Evolutionary conservation across 1,140 invertebrate species (phyloP).

Genomic region (Caenorhabditis latens): DNA sequence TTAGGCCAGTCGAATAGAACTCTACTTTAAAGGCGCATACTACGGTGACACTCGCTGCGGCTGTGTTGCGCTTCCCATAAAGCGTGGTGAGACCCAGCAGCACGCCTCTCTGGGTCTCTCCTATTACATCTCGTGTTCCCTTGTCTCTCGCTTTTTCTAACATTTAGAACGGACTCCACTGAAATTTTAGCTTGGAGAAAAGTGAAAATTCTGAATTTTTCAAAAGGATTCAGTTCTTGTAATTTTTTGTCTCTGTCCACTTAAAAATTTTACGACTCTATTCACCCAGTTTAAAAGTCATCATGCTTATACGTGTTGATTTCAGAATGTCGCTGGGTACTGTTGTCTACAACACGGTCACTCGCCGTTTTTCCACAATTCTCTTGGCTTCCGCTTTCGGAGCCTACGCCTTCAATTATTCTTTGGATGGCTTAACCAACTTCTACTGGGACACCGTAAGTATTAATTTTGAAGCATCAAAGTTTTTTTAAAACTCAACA

Average conservation of each 20-base stretch:
- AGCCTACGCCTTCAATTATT: constrained; percentile 64
- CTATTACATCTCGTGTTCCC: neutral
- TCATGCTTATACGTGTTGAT: neutral
- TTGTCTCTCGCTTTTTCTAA: neutral
- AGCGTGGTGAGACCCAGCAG: neutral
- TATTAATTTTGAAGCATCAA: constrained; percentile 5
- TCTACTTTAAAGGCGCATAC: neutral
- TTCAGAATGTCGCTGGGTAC: constrained; percentile 61
- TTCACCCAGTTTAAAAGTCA: neutral
- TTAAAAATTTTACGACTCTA: neutral
- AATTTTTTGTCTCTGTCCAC: neutral
- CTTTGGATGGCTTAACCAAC: constrained; percentile 62
- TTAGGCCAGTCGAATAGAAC: constrained; percentile 12
- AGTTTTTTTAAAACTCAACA: neutral
- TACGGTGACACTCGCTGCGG: constrained; percentile 22
- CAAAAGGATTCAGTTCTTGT: too few species aligned
- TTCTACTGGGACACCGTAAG: constrained; percentile 67
- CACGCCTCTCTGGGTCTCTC: neutral
- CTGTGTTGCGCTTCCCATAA: constrained; percentile 20
- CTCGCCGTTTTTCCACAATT: constrained; percentile 68
- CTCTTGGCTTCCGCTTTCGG: constrained; percentile 62
- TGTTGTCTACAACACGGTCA: constrained; percentile 61
- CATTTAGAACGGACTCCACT: too few species aligned
- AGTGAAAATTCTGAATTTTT: too few species aligned
- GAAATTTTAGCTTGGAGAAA: too few species aligned